phyloP scores from a whole-genome alignment of 2,797 vertebrate genomes.

The Halcyon smyrnensis region DNA sequence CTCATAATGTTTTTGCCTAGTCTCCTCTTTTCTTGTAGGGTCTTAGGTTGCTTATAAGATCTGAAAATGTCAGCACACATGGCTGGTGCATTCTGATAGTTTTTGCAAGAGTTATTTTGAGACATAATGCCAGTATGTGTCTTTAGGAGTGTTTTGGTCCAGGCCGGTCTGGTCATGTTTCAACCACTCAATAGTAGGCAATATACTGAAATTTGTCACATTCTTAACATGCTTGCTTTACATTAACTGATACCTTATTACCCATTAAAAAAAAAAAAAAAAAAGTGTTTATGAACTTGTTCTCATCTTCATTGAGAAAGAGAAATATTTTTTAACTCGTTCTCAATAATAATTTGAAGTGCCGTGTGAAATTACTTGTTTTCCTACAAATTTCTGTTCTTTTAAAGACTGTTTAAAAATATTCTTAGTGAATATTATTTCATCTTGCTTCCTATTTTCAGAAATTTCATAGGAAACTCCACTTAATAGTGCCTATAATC shows the following conservation, averaged over 20 bases:
- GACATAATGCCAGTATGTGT: neutral
- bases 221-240: neutral
- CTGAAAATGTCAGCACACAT: neutral
- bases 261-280: neutral
- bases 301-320: neutral
- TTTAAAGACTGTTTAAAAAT: neutral
- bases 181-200: neutral
- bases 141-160: neutral
- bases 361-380: neutral
- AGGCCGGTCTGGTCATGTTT: neutral
- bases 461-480: neutral
- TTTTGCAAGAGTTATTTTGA: neutral
- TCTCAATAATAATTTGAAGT: neutral
- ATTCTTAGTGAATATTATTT: neutral
- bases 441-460: neutral
- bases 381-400: neutral
- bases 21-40: neutral
- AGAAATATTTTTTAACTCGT: neutral
- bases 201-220: neutral
- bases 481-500: neutral
- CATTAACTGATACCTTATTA: neutral
- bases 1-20: neutral
- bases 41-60: neutral
- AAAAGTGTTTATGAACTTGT: rapidly evolving
- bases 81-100: neutral